Base-by-base conservation (phyloP, 2,113 vertebrate species). In the Zingel zingel region DNA sequence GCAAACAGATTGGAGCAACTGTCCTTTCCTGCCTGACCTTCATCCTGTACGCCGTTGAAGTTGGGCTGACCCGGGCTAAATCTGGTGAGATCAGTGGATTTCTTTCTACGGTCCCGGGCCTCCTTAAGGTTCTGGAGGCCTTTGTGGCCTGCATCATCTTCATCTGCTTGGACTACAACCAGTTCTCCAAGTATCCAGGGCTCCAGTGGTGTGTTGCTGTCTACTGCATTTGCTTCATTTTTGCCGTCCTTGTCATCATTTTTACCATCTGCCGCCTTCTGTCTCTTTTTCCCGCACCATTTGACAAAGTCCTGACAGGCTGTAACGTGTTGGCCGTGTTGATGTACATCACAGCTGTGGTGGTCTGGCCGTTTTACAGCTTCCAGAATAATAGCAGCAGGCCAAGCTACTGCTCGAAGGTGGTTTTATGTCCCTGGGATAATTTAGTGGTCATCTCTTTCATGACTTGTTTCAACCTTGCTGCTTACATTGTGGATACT, bases 71-170 rank as follows among this genome's bases (percentile, higher is more conserved):
- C 39, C 93, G 96, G 0, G 94, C 96, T 79, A 95, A 92, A 86
- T 92, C 95, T 0, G 96, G 96, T 0, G 97, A 97, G 83, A 86
- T 96, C 76, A 96, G 96, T 68, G 96, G 96, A 36, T 97, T 97
- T 81, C 94, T 98, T 47, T 94, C 95, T 82, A 96, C 97, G 0
- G 68, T 97, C n/a, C 96, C 97, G 0, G 97, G 97, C 4, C 94
- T 97, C 54, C 94, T 98, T 58, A 98, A 97, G 80, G 96, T 98
- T 10, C 95, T 97, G 1, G 97, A 98, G 83, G 94, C 95, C 67
- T 98, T 96, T 0, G 92, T 97, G 76, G 96, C 97, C 21, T 97
- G 96, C 59, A 95, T 97, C 69, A 97, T 97, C 93, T 97, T 98
- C 91, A 93, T 89, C 77, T 96, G 93, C 84, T 76, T 98, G 82